Conservation (phyloP, 2,113 vertebrate genomes). For the Apus apus region DNA sequence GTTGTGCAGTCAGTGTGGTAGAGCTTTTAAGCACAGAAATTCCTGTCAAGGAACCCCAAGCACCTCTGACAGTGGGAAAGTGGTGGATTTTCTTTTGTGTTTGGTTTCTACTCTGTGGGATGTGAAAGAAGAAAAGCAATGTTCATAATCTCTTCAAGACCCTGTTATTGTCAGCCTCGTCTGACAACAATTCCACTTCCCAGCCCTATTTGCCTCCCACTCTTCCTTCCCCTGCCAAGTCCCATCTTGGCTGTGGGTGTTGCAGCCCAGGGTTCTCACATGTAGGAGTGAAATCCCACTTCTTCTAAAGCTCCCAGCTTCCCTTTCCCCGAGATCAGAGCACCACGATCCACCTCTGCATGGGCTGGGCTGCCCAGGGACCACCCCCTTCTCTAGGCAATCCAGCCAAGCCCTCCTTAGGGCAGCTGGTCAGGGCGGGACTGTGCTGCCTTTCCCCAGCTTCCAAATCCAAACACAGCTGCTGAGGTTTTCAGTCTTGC, state of each 20-base stretch:
- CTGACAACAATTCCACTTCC: background rate
- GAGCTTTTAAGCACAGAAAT: background rate
- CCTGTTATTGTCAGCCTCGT: background rate
- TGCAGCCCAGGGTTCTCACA: background rate
- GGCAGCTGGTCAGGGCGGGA: background rate
- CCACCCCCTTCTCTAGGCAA: background rate
- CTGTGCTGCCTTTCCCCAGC: too few species aligned
- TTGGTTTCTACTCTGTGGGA: background rate
- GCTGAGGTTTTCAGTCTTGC: rapidly evolving
- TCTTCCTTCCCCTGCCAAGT: background rate
- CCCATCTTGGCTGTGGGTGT: background rate
- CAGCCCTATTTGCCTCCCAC: background rate
- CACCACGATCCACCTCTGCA: background rate
- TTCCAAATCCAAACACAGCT: background rate
- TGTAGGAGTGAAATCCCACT: background rate
- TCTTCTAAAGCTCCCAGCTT: background rate
- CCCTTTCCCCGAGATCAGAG: background rate
- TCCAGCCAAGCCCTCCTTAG: background rate
- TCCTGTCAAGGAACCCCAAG: background rate
- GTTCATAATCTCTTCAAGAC: background rate
- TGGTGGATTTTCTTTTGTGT: background rate
- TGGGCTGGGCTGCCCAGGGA: background rate
- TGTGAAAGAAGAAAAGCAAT: background rate
- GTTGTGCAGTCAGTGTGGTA: background rate
- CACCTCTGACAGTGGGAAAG: background rate